Base-by-base conservation (phyloP, 2,797 vertebrate species). In the Micromesistius poutassou region DNA sequence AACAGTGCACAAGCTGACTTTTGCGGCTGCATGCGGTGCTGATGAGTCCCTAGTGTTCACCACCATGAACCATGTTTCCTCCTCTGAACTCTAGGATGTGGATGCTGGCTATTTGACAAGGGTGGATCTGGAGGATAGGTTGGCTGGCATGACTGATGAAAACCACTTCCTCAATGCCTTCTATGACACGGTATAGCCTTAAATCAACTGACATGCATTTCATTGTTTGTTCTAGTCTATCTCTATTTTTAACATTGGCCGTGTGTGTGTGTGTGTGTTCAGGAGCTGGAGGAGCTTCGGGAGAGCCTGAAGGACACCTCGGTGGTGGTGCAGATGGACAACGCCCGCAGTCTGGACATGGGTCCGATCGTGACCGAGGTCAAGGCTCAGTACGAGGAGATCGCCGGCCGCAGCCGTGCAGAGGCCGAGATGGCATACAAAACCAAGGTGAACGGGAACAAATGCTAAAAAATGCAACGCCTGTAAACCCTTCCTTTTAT, bases 341-440 rank as follows among this genome's bases (percentile, higher is more conserved):
- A 96, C 84, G 90, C 90, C 73, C 88, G 94, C 0, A 66, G 30
- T 28, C 88, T 95, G 75, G 87, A 96, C 87, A 90, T 96, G 89
- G 89, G 92, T 0, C 84, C 92, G 74, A 88, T 94, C 22, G 80
- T 96, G 0, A 36, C 89, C 0, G 92, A 94, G 1, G 90, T 95
- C 25, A 93, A 89, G 3, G 85, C 88, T 66, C 92, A 93, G 73
- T 95, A 95, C 0, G 92, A 95, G 75, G 89, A 89, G 2, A 87
- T 95, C 0, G 84, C 92, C 0, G 36, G 33, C 72, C 89, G 85
- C 9, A 96, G 94, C 82, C 93, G 95, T 0, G 86, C 92, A 0
- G 96, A 98, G 79, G 93, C 95, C 0, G 97, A 98, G 79, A 82
- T 83, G 2, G 97, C 94, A 94, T 93, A 96, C 89, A 95, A 95